Evolutionary conservation across 2,797 vertebrate genomes (phyloP), one percentile per base, ranked within the genome.

Genomic region (Silurus lanzhouensis): DNA sequence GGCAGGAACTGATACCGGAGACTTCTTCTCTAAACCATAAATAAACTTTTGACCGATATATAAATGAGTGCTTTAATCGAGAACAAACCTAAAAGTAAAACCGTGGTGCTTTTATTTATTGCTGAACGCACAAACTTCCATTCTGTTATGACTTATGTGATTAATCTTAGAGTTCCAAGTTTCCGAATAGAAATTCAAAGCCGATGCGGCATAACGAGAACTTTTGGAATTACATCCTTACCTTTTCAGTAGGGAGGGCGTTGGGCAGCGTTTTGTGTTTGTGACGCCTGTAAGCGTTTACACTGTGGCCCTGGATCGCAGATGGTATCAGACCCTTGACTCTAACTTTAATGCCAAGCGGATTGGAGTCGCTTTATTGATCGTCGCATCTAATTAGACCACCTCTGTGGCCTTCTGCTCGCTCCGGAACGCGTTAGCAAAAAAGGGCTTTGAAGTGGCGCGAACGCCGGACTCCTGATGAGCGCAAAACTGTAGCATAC

Each of bases 271-370:
- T 7, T 17, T 67, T 81, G 61, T 81, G 61, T 81, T 66, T 2
- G 1, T 27, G 6, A 81, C 63, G 22, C 58, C 90, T 89, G 88
- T 87, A 83, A 84, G 85, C 61, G 46, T 89, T 91, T 90, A 91
- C 89, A 89, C 87, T 89, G 86, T 89, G 92, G 91, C 64, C 64
- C 17, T 52, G 6, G 80, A 57, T 92, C 93, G 92, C 94, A 95
- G 93, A 95, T 94, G 91, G 92, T 83, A 31, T 78, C 57, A 86
- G 77, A 81, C 86, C 61, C 27, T n/a, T 63, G 81, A 81, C 87
- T 92, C 88, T 84, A 82, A 88, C 88, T 76, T 77, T 85, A 83
- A 91, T 93, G 90, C 88, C 91, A 76, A 89, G 90, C 85, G 86
- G 84, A 84, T 61, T 88, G 89, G 81, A 81, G 88, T 92, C 89